Percentiles rank a stretch among this genome's conserved stretches.
Evolutionary conservation across 2,888 invertebrate genomes (phyloP).

Genomic region (Vesta saturnalis): DNA sequence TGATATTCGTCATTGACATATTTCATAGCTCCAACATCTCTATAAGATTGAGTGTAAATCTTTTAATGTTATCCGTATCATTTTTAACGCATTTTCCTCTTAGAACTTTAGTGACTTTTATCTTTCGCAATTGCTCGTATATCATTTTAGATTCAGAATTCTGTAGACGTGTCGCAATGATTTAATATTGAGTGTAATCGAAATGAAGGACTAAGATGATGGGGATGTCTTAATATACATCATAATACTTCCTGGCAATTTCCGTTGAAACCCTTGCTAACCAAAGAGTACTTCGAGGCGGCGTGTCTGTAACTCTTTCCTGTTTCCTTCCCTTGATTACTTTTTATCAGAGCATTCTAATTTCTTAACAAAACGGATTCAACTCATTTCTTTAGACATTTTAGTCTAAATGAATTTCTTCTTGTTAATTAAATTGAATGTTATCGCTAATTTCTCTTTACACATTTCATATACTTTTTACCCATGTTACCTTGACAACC

Average conservation of each 20-base stretch:
- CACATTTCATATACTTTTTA: too few species aligned
- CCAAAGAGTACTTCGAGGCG: conserved; percentile 35
- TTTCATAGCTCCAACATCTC: conserved; percentile 27
- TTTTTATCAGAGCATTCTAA: conserved; percentile 33
- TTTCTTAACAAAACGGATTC: conserved; percentile 23
- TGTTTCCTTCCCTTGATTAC: conserved; percentile 38
- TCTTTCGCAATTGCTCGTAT: neutral
- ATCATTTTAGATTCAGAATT: neutral
- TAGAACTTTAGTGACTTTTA: too few species aligned
- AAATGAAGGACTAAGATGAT: conserved; percentile 45
- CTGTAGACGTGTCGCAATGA: conserved; percentile 43
- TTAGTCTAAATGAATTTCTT: neutral
- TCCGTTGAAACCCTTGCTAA: conserved; percentile 51
- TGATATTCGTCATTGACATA: conserved; percentile 36
- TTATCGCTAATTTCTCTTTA: too few species aligned
- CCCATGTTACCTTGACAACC: conserved; percentile 28
- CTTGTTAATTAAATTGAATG: neutral
- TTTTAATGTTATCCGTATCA: conserved; percentile 16
- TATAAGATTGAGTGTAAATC: conserved; percentile 28
- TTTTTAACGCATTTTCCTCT: too few species aligned
- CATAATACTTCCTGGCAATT: conserved; percentile 61
- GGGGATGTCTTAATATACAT: conserved; percentile 58
- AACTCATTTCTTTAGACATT: neutral
- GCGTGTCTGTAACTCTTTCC: conserved; percentile 36
- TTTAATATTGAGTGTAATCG: conserved; percentile 54